Conservation (phyloP, 2,113 vertebrate species). For the Gasterosteus nipponicus region DNA sequence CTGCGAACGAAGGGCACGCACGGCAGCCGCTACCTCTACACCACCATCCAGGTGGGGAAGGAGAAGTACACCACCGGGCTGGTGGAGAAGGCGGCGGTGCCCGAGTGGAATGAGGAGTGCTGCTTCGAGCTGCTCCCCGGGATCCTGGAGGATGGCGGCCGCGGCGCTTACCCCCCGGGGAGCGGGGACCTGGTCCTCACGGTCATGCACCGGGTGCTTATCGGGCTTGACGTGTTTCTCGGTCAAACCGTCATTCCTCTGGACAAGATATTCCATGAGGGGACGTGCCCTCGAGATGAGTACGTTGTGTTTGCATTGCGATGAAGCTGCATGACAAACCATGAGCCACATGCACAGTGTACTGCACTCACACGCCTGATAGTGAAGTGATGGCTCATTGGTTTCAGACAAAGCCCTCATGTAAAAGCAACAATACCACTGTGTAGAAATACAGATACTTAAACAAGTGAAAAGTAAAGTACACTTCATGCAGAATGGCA, state of each 20-base stretch:
- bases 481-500: background rate
- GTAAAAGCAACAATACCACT: background rate
- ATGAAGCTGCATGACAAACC: background rate
- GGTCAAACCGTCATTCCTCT: slow-evolving; percentile 88
- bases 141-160: slow-evolving; percentile 81
- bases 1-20: slow-evolving; percentile 91
- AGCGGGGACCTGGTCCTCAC: slow-evolving; percentile 87
- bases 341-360: background rate
- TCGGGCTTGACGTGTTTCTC: slow-evolving; percentile 93
- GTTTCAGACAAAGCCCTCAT: background rate
- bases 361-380: background rate
- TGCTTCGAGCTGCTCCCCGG: slow-evolving; percentile 92
- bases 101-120: slow-evolving; percentile 91
- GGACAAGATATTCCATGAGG: slow-evolving; percentile 83
- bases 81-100: slow-evolving; percentile 88
- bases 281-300: slow-evolving; percentile 86
- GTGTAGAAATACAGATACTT: background rate
- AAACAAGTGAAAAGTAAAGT: background rate
- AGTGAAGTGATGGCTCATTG: slow-evolving; percentile 5
- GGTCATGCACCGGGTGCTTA: slow-evolving; percentile 94
- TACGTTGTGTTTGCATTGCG: slow-evolving; percentile 77
- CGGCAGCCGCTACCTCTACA: slow-evolving; percentile 92
- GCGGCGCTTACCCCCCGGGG: slow-evolving; percentile 71
- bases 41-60: slow-evolving; percentile 92
- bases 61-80: slow-evolving; percentile 93